Conservation (phyloP, 2,797 vertebrate genomes). For the Mergus octosetaceus region DNA sequence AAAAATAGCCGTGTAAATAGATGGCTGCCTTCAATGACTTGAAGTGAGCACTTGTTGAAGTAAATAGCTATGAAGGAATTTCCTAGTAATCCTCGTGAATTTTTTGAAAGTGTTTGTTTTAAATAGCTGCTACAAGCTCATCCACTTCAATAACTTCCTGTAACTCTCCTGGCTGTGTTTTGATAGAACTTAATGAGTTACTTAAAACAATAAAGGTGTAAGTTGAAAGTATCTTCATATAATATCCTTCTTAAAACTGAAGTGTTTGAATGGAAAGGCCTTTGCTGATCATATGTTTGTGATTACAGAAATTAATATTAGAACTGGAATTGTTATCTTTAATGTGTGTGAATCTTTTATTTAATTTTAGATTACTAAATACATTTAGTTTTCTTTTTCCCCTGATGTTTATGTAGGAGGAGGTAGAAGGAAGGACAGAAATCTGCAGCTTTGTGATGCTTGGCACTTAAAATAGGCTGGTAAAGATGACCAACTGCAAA, state of each 20-base stretch:
- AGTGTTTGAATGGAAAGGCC: not conserved
- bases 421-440: not conserved
- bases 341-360: not conserved
- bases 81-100: not conserved
- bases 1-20: not conserved
- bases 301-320: not conserved
- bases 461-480: not conserved
- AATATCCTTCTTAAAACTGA: not conserved
- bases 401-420: accelerated
- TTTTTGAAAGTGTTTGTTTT: not conserved
- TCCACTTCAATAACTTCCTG: not conserved
- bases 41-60: not conserved
- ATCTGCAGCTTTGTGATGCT: not conserved
- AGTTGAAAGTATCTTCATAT: not conserved
- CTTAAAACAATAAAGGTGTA: not conserved
- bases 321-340: not conserved
- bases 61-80: not conserved
- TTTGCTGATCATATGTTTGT: not conserved
- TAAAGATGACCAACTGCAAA: not conserved
- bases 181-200: not conserved
- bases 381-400: not conserved
- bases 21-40: not conserved
- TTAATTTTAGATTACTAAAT: not conserved
- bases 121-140: not conserved
- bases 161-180: not conserved